Base-by-base conservation (phyloP, 2,113 vertebrate species). In the Coryphaenoides rupestris region DNA sequence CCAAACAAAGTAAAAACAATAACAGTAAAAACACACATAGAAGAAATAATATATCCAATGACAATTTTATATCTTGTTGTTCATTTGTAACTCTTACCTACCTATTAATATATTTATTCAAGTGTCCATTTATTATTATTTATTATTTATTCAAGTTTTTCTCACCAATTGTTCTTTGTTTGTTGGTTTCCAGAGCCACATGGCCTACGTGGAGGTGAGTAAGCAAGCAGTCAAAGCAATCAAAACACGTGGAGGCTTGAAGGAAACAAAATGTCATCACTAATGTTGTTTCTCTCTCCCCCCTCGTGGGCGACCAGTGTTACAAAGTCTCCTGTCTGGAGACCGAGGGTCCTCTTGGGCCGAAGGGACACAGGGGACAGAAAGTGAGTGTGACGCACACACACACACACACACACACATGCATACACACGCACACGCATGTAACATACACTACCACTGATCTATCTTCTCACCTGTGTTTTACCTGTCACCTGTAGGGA, bases 401-500 rank as follows among this genome's bases (percentile, higher is more conserved):
- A 63, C 47, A 60, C 7, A 56, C 22, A 54, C 3, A 16, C 40
- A 54, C 58, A 23, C 55, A 58, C 40, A 45, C 63, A 26, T 17
- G 21, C 63, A 66, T 45, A 50, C 28, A 19, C 53, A 46, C 19
- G 56, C 9, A 21, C 15, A 22, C 3, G 28, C 28, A 33, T 58
- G 3, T 14, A 10, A 59, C 4, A 45, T 16, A 7, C 19, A 16
- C 28, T 12, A 26, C n/a, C 16, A 57, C 28, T 33, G 10, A 33
- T 33, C 28, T 46, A 4, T 40, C 24, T 26, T 26, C 26, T 68
- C 12, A 12, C 58, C 21, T 47, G 69, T 0, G 60, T 13, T 1
- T 60, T 21, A 40, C 33, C 33, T 40, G 15, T 62, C 61, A 74
- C 63, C 77, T 80, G 65, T 70, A 98, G 96, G 96, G 96, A 57